Conservation (phyloP, 1,140 invertebrate species). For the Ips nitidus region DNA sequence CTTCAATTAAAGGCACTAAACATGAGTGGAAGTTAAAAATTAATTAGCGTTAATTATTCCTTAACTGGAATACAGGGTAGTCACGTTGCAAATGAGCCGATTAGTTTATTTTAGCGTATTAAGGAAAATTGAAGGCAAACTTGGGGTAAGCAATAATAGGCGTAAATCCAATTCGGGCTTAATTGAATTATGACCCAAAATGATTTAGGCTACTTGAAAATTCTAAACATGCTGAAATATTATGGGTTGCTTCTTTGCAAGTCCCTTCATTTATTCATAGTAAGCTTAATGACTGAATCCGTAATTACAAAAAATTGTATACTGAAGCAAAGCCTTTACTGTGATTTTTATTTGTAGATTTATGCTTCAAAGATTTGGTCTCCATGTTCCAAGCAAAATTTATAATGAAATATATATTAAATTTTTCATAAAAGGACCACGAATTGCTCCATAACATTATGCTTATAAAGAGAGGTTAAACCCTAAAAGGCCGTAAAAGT, state of each 20-base stretch:
- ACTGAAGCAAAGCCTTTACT: neutral
- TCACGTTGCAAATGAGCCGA: constrained; percentile 20
- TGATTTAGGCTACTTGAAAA: constrained; percentile 8
- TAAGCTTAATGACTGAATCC: no score
- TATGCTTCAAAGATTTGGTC: neutral
- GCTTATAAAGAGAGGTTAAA: constrained; percentile 12
- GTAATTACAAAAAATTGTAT: neutral
- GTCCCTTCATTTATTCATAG: no score
- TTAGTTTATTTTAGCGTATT: constrained; percentile 18
- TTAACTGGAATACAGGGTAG: constrained; percentile 10
- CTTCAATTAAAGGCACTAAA: constrained; percentile 10
- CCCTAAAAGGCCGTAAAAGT: constrained; percentile 16
- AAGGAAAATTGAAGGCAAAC: constrained; percentile 16
- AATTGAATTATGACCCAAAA: constrained; percentile 14
- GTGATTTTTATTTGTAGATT: no score
- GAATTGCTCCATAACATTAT: constrained; percentile 14
- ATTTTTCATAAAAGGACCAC: constrained; percentile 11
- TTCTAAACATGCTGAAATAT: neutral
- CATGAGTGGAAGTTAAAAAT: constrained; percentile 12
- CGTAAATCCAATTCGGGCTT: constrained; percentile 10
- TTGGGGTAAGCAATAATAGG: constrained; percentile 11
- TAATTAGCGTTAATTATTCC: constrained; percentile 15
- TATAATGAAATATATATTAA: constrained; percentile 5
- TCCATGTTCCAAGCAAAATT: neutral
- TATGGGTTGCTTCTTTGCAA: no score